Conservation (phyloP, 2,113 vertebrate species). For the Arenaria interpres region DNA sequence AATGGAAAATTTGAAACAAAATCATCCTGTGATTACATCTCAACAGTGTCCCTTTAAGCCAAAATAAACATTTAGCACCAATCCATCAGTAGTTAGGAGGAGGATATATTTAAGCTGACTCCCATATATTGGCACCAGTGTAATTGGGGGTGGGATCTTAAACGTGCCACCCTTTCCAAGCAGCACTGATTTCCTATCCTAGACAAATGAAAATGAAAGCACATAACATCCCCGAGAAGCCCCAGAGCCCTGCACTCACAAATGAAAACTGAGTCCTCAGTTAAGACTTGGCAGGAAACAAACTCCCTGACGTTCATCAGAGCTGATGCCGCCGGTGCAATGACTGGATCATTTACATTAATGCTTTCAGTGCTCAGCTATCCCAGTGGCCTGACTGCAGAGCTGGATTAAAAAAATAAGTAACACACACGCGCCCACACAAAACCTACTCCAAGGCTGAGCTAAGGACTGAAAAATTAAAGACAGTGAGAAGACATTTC, state of each 20-base stretch:
- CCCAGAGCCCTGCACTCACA: not conserved
- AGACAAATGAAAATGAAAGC: conserved; percentile 46
- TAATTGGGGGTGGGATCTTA: not conserved
- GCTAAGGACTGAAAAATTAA: not conserved
- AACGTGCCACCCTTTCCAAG: not conserved
- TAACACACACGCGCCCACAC: too few species aligned
- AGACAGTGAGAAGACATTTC: not conserved
- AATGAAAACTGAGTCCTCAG: conserved; percentile 8
- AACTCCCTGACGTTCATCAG: not conserved
- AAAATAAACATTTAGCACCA: conserved; percentile 49
- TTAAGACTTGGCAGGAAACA: not conserved
- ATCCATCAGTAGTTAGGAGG: conserved; percentile 35
- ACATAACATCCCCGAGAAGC: not conserved
- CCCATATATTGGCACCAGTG: not conserved
- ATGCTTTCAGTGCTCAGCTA: not conserved
- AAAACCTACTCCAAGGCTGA: not conserved
- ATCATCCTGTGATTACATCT: conserved; percentile 41
- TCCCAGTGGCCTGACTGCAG: not conserved
- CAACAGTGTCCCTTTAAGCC: conserved; percentile 30
- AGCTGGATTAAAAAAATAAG: not conserved
- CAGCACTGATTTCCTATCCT: not conserved
- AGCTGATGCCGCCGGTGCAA: not conserved
- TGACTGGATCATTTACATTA: rapidly evolving
- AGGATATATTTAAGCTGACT: conserved; percentile 40
- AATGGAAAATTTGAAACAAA: conserved; percentile 47